phyloP scores from a whole-genome alignment of 2,113 vertebrate species.

The Grammomys dolichurus region DNA sequence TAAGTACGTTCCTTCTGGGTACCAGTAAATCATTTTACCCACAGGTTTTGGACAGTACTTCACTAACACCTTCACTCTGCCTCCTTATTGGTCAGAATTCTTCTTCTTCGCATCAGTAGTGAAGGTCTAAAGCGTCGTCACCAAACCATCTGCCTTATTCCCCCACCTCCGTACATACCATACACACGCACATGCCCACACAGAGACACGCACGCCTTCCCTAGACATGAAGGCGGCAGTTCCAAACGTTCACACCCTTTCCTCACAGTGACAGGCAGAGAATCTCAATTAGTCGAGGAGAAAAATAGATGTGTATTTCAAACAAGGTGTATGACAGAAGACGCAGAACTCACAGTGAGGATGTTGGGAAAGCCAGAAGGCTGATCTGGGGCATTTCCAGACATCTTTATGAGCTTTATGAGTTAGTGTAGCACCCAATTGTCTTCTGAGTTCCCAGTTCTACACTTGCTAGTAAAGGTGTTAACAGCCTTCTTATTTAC shows the following conservation, averaged over 20 bases:
- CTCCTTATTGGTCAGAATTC: neutral
- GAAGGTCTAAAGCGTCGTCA: constrained; percentile 18
- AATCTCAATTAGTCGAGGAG: constrained; percentile 83
- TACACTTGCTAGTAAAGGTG: constrained; percentile 85
- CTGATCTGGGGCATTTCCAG: constrained; percentile 65
- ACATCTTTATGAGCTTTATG: neutral
- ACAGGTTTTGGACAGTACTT: neutral
- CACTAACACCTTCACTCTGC: neutral
- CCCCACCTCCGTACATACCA: neutral
- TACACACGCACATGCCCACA: neutral
- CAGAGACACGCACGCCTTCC: constrained; percentile 31
- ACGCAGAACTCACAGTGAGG: constrained; percentile 73
- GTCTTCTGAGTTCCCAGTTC: constrained; percentile 86
- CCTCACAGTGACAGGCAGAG: constrained; percentile 79
- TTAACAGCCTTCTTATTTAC: constrained; percentile 88
- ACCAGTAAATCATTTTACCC: neutral
- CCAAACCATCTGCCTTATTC: constrained; percentile 16
- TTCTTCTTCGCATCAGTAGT: neutral
- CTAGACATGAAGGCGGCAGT: constrained; percentile 79
- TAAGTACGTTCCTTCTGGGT: constrained; percentile 15
- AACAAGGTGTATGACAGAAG: constrained; percentile 79
- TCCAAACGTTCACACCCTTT: constrained; percentile 80
- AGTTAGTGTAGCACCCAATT: constrained; percentile 65
- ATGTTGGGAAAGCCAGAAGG: constrained; percentile 38
- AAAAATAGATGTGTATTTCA: constrained; percentile 83